Conservation (phyloP, 1,140 invertebrate genomes). For the Drosophila ficusphila region DNA sequence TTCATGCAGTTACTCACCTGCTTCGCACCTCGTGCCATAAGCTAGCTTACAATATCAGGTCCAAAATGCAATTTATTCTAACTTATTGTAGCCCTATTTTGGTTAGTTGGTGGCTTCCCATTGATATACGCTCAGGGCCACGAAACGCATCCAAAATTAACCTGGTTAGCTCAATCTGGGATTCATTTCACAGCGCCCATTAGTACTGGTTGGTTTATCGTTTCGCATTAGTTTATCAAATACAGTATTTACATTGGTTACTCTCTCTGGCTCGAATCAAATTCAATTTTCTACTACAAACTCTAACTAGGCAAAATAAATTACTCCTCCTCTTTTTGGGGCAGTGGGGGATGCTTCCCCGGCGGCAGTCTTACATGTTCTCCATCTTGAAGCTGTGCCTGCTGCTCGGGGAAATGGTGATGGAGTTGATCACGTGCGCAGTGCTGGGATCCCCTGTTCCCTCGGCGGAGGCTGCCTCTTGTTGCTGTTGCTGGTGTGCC, state of each 20-base stretch:
- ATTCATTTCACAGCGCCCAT: slow-evolving; percentile 48
- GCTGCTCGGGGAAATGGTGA: slow-evolving; percentile 78
- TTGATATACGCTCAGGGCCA: slow-evolving; percentile 35
- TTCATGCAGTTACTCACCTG: slow-evolving; percentile 76
- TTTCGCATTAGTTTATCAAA: slow-evolving; percentile 59
- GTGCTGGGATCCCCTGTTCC: slow-evolving; percentile 33
- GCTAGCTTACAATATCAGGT: neutral
- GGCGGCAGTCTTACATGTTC: slow-evolving; percentile 63
- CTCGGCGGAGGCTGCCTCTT: slow-evolving; percentile 46
- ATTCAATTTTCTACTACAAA: slow-evolving; percentile 61
- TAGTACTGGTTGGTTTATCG: slow-evolving; percentile 37
- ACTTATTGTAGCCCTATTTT: neutral
- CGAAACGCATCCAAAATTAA: slow-evolving; percentile 41
- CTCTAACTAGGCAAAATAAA: slow-evolving; percentile 72
- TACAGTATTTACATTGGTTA: slow-evolving; percentile 49
- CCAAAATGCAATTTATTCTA: slow-evolving; percentile 3
- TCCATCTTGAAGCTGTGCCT: slow-evolving; percentile 82
- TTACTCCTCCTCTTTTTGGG: slow-evolving; percentile 21
- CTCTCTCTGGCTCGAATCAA: slow-evolving; percentile 33
- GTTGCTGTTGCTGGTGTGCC: slow-evolving; percentile 43
- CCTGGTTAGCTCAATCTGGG: slow-evolving; percentile 22
- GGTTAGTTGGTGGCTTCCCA: slow-evolving; percentile 25
- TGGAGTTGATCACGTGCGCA: slow-evolving; percentile 80
- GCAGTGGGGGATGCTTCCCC: neutral
- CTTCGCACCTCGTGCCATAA: neutral